phyloP scores from a whole-genome alignment of 1,140 invertebrate genomes.

The Drosophila sucinea region DNA sequence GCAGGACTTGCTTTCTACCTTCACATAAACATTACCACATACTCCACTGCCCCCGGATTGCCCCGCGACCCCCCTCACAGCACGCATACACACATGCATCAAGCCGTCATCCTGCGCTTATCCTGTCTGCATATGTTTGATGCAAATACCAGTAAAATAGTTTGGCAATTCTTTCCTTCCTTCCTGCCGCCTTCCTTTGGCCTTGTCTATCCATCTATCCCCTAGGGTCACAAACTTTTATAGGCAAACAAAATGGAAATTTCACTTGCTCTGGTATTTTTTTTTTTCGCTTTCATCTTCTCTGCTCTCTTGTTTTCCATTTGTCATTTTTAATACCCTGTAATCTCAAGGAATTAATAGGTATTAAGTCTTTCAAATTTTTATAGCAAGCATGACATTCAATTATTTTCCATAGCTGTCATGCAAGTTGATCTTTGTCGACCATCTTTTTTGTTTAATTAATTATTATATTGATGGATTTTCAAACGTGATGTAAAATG shows the following conservation, averaged over 20 bases:
- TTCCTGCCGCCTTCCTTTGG: slow-evolving; percentile 25
- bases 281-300: not conserved
- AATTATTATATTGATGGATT: no score
- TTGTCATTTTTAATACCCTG: not conserved
- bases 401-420: no score
- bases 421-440: no score
- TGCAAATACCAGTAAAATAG: slow-evolving; percentile 60
- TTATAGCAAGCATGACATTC: not conserved
- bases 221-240: slow-evolving; percentile 50
- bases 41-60: no score
- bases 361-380: not conserved
- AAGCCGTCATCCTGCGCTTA: slow-evolving; percentile 49
- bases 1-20: slow-evolving; percentile 1
- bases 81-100: slow-evolving; percentile 1
- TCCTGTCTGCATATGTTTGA: slow-evolving; percentile 62
- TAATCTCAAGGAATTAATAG: not conserved
- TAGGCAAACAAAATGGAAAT: slow-evolving; percentile 39
- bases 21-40: not conserved
- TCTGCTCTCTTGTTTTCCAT: not conserved
- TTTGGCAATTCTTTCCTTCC: slow-evolving; percentile 34
- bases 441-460: no score
- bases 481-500: no score
- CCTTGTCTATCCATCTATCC: slow-evolving; percentile 6
- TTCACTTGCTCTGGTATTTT: slow-evolving; percentile 2
- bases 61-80: not conserved